Evolutionary conservation across 2,113 vertebrate species (phyloP).

Genomic region (Pogona vitticeps): DNA sequence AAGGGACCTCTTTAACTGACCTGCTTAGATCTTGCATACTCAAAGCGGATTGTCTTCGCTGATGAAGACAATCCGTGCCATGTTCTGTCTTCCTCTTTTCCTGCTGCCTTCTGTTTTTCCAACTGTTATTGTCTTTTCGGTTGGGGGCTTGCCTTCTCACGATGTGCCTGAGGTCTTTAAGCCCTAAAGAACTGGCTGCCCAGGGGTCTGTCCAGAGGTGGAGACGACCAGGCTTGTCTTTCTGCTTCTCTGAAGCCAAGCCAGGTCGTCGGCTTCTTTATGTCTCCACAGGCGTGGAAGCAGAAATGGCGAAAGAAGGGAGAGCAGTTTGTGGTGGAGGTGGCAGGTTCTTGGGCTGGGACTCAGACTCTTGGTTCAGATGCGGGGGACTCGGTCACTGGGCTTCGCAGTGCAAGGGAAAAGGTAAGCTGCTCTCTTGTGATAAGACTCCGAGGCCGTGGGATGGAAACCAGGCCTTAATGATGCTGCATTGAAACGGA

Average conservation of each 20-base stretch:
- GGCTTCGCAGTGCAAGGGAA: conserved; percentile 78
- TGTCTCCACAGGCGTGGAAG: conserved; percentile 77
- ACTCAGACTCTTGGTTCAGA: conserved; percentile 78
- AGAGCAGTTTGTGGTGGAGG: conserved; percentile 77
- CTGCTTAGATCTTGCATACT: too few relatives aligned
- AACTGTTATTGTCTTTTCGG: too few relatives aligned
- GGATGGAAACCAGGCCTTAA: neutral
- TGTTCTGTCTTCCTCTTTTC: too few relatives aligned
- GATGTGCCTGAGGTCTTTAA: too few relatives aligned
- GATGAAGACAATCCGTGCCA: too few relatives aligned
- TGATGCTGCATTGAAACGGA: neutral
- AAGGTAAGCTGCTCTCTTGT: conserved; percentile 63
- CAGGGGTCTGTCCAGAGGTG: too few relatives aligned
- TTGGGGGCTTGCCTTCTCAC: too few relatives aligned
- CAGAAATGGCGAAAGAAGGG: conserved; percentile 89
- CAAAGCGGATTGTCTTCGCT: too few relatives aligned
- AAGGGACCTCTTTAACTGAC: too few relatives aligned
- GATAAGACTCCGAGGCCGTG: accelerated
- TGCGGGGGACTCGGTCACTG: conserved; percentile 82
- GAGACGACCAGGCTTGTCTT: neutral
- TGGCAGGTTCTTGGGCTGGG: conserved; percentile 43
- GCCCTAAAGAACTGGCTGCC: too few relatives aligned
- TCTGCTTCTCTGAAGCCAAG: neutral
- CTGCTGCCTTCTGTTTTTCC: too few relatives aligned
- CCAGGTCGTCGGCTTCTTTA: neutral